These are phyloP conservation scores for Cephalopachus bancanus DNA, from an alignment of 2,797 vertebrate genomes.

Conservation along the genomic window DNA sequence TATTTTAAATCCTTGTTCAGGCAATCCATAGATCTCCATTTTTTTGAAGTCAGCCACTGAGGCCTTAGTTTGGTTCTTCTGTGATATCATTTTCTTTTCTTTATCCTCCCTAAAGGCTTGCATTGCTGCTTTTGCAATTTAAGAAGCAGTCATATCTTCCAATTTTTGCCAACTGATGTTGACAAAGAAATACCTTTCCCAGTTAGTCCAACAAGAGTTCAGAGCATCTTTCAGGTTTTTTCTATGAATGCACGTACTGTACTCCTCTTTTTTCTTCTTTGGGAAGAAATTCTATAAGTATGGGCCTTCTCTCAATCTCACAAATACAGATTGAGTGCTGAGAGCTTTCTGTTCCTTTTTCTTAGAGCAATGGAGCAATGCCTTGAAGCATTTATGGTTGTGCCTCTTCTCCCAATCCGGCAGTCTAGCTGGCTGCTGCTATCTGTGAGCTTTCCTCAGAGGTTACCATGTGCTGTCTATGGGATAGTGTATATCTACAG, in stretches of 20 bases:
- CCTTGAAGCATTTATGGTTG: not conserved
- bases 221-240: not conserved
- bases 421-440: too few relatives aligned
- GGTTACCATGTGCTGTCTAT: not conserved
- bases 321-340: not conserved
- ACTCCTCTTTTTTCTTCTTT: not conserved
- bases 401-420: not conserved
- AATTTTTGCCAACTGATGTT: not conserved
- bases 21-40: not conserved
- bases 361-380: not conserved
- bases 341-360: not conserved
- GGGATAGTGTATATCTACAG: not conserved
- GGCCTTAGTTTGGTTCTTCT: not conserved
- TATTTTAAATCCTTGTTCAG: not conserved
- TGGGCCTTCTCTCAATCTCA: not conserved
- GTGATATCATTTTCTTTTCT: not conserved
- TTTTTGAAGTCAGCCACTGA: not conserved
- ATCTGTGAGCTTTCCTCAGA: not conserved
- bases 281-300: too few relatives aligned
- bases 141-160: not conserved
- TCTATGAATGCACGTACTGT: not conserved
- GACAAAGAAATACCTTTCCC: not conserved
- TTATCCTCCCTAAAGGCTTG: not conserved
- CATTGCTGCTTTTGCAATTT: not conserved
- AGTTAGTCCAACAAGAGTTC: not conserved